Percentiles rank a stretch among this genome's conserved stretches.
Conservation (phyloP, 2,888 invertebrate species). For the Ochlodes sylvanus region DNA sequence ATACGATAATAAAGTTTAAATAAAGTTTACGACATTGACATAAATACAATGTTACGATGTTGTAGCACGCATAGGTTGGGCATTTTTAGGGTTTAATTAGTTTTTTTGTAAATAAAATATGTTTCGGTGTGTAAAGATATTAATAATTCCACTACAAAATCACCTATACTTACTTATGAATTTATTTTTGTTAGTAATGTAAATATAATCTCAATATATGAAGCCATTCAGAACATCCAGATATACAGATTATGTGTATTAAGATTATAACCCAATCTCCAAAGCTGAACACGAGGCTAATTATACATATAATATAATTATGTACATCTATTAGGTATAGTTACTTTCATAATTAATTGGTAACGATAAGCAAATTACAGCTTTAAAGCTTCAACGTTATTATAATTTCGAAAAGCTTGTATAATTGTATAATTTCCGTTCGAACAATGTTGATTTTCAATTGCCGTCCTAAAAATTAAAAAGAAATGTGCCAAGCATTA, state of each 20-base stretch:
- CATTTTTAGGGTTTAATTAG: not conserved
- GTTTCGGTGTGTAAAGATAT: no score
- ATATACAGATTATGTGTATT: not conserved
- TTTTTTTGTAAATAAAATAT: no score
- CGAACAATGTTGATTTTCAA: conserved; percentile 22
- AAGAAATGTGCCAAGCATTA: conserved; percentile 29
- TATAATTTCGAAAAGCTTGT: conserved; percentile 8
- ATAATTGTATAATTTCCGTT: conserved; percentile 13
- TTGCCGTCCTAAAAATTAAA: conserved; percentile 36
- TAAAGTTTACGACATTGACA: no score
- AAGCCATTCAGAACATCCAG: not conserved
- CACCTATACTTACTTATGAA: not conserved
- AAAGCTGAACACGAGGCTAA: not conserved
- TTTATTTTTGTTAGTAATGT: not conserved
- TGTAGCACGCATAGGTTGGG: not conserved
- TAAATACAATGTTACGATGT: not conserved
- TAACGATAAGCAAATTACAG: conserved; percentile 16
- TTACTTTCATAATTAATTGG: conserved; percentile 10
- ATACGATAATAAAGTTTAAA: no score
- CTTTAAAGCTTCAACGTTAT: conserved; percentile 25
- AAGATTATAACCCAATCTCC: not conserved
- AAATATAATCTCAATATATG: not conserved
- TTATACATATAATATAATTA: not conserved
- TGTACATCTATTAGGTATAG: conserved; percentile 4
- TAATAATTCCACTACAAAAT: no score